phyloP scores from a whole-genome alignment of 2,797 vertebrate species.

The Pseudopleuronectes americanus region DNA sequence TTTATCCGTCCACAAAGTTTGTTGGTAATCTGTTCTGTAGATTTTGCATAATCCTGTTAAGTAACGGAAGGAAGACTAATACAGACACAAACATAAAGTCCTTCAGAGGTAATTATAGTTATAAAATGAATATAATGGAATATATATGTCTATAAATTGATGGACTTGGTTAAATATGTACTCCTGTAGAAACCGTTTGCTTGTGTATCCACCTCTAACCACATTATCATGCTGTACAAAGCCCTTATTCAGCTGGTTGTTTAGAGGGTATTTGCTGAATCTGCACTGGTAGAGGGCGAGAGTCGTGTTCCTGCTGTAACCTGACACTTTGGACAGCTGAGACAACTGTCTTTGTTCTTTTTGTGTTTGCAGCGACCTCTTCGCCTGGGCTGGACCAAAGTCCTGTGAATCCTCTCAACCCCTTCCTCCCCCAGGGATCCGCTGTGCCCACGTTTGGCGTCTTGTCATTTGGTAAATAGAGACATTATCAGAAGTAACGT shows the following conservation, averaged over 20 bases:
- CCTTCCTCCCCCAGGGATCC: conserved; percentile 60
- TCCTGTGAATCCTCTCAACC: conserved; percentile 58
- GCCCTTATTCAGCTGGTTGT: conserved; percentile 28
- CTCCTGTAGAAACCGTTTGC: not conserved
- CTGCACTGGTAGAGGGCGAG: not conserved
- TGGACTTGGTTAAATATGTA: too few relatives aligned
- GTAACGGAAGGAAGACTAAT: too few relatives aligned
- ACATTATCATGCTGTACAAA: conserved; percentile 13
- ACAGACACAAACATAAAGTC: too few relatives aligned
- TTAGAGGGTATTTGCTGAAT: conserved; percentile 37
- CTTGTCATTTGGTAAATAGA: conserved; percentile 72
- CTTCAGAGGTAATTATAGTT: too few relatives aligned
- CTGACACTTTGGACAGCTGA: not conserved
- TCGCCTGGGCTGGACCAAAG: conserved; percentile 49
- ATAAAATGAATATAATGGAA: too few relatives aligned
- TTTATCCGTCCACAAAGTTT: too few relatives aligned
- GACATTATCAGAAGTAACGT: not conserved
- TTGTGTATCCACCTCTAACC: not conserved
- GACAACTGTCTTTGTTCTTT: conserved; percentile 30
- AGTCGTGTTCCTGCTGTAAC: not conserved
- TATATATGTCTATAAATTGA: too few relatives aligned
- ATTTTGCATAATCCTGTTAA: too few relatives aligned
- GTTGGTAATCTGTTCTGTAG: too few relatives aligned
- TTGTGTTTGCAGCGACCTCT: conserved; percentile 44
- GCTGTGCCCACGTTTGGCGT: conserved; percentile 59